Percentiles rank a stretch among this genome's conserved stretches.
phyloP scores from a whole-genome alignment of 92 coral and sea anemone species.

The Pocillopora meandrina region DNA sequence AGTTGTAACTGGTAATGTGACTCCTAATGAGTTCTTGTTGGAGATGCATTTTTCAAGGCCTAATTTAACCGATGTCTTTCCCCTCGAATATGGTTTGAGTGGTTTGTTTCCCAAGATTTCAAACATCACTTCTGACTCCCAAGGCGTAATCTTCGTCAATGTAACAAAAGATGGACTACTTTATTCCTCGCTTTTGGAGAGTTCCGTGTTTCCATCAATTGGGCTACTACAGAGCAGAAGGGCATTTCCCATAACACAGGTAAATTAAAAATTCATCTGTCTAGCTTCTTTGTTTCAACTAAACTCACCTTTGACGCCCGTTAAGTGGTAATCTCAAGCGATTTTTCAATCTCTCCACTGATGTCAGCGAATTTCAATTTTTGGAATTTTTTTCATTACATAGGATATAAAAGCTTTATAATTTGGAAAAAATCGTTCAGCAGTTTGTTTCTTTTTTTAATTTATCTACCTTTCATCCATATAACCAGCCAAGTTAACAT shows the following conservation, averaged over 20 bases:
- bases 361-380: too few species aligned
- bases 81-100: slow-evolving; percentile 4
- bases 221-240: slow-evolving; percentile 30
- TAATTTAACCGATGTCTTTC: slow-evolving; percentile 11
- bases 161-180: slow-evolving; percentile 6
- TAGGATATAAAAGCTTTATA: too few species aligned
- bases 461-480: too few species aligned
- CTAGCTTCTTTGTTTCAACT: not conserved
- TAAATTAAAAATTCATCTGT: not conserved
- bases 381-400: too few species aligned
- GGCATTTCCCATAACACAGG: slow-evolving; percentile 35
- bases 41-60: slow-evolving; percentile 19
- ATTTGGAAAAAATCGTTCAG: too few species aligned
- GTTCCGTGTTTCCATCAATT: slow-evolving; percentile 18
- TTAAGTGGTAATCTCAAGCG: not conserved
- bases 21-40: slow-evolving; percentile 9
- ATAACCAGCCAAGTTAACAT: too few species aligned
- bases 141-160: slow-evolving; percentile 27
- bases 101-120: not conserved
- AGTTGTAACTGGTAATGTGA: not conserved
- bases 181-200: slow-evolving; percentile 27
- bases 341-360: not conserved
- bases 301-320: not conserved
- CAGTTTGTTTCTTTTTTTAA: too few species aligned
- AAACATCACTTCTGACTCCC: slow-evolving; percentile 8